Conservation (phyloP, 2,888 invertebrate genomes). For the Oscheius sp. region DNA sequence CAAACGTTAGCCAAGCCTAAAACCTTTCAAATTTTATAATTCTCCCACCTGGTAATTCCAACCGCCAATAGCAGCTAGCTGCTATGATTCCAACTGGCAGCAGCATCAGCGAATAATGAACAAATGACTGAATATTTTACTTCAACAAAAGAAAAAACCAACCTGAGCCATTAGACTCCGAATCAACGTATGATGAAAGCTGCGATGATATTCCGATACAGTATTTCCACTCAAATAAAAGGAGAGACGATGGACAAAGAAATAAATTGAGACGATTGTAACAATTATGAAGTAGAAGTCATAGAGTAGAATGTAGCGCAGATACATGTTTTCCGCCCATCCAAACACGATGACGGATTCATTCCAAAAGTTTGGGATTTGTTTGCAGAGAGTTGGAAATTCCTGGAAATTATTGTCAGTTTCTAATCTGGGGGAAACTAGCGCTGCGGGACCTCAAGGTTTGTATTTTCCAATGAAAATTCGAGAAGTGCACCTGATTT, state of each 20-base stretch:
- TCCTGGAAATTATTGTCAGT: too few relatives aligned
- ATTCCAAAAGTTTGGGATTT: neutral
- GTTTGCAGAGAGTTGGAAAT: neutral
- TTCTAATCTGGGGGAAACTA: too few relatives aligned
- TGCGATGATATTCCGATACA: neutral
- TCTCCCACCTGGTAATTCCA: neutral
- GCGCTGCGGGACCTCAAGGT: too few relatives aligned
- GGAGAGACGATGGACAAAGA: conserved; percentile 1
- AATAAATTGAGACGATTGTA: neutral
- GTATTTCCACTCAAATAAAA: neutral
- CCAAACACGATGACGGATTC: neutral
- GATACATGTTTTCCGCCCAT: neutral
- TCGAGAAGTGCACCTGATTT: too few relatives aligned
- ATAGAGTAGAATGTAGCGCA: neutral
- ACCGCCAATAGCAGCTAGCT: neutral
- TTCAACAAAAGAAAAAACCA: too few relatives aligned
- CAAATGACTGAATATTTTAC: neutral
- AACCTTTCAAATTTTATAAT: too few relatives aligned
- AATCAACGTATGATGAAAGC: neutral
- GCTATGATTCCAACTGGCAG: neutral
- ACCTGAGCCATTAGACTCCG: too few relatives aligned
- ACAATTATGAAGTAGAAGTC: neutral
- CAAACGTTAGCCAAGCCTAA: too few relatives aligned
- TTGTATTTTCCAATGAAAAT: too few relatives aligned
- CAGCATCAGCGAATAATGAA: neutral